phyloP scores from a whole-genome alignment of 2,113 vertebrate genomes.

The Gymnarchus niloticus region DNA sequence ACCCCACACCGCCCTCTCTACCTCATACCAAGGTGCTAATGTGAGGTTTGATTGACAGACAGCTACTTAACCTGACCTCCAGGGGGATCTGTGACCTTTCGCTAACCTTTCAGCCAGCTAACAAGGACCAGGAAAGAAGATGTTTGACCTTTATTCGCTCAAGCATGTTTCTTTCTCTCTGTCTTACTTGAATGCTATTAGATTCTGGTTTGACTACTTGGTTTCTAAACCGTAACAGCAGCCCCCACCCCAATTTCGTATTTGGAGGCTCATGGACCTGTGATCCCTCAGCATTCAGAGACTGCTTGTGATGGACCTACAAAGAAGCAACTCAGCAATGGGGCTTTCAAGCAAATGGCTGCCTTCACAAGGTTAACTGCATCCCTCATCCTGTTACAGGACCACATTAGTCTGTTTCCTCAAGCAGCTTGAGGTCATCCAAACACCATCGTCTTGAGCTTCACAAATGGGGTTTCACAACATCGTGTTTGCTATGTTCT shows the following conservation, averaged over 20 bases:
- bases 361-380: not conserved
- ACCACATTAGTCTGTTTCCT: not conserved
- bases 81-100: conserved; percentile 6
- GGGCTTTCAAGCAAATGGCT: not conserved
- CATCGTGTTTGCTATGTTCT: not conserved
- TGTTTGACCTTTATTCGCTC: conserved; percentile 19
- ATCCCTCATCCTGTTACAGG: not conserved
- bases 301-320: not conserved
- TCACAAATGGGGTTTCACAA: not conserved
- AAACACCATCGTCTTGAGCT: not conserved
- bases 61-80: not conserved
- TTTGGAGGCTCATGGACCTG: not conserved
- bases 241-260: not conserved
- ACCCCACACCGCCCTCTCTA: not conserved
- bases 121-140: not conserved
- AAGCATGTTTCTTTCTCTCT: not conserved
- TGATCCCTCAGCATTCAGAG: not conserved
- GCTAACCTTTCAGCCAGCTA: conserved; percentile 16
- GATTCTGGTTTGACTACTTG: not conserved
- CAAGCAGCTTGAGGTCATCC: not conserved
- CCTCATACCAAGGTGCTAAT: not conserved
- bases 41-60: not conserved
- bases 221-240: not conserved
- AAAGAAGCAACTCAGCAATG: too few species aligned
- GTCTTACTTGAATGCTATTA: not conserved